Conservation (phyloP, 2,113 vertebrate genomes). For the Lynx canadensis region DNA sequence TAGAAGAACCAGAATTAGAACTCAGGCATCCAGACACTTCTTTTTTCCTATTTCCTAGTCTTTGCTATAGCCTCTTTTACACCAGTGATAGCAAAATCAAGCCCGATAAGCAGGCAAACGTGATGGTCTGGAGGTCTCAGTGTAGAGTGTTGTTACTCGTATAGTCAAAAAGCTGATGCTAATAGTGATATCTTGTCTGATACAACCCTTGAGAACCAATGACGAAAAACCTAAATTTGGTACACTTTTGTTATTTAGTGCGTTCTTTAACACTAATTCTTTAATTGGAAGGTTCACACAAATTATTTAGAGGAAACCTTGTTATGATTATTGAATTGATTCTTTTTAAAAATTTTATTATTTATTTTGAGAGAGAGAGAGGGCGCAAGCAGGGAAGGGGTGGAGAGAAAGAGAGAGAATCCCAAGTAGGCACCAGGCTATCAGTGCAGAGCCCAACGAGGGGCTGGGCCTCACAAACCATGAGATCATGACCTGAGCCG, state of each 20-base stretch:
- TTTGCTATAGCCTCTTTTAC: neutral
- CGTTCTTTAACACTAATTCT: neutral
- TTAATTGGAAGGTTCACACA: neutral
- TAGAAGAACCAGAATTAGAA: neutral
- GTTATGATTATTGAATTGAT: neutral
- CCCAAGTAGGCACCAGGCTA: too few species aligned
- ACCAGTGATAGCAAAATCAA: neutral
- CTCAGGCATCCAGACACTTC: neutral
- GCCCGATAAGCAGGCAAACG: neutral
- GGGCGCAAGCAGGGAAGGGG: too few species aligned
- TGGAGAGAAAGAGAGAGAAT: too few species aligned
- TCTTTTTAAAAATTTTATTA: neutral
- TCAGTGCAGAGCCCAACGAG: too few species aligned
- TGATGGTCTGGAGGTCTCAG: neutral
- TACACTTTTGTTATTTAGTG: neutral
- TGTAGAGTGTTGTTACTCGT: neutral
- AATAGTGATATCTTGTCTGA: neutral
- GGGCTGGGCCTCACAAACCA: too few species aligned
- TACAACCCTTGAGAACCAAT: neutral
- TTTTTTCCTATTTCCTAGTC: neutral
- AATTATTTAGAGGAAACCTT: neutral
- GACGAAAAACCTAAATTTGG: neutral
- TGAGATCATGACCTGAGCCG: too few species aligned
- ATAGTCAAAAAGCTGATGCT: neutral
- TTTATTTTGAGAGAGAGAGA: too few species aligned